phyloP scores from a whole-genome alignment of 53 echinoderm and acorn worm genomes.

The Echinometra lucunter region DNA sequence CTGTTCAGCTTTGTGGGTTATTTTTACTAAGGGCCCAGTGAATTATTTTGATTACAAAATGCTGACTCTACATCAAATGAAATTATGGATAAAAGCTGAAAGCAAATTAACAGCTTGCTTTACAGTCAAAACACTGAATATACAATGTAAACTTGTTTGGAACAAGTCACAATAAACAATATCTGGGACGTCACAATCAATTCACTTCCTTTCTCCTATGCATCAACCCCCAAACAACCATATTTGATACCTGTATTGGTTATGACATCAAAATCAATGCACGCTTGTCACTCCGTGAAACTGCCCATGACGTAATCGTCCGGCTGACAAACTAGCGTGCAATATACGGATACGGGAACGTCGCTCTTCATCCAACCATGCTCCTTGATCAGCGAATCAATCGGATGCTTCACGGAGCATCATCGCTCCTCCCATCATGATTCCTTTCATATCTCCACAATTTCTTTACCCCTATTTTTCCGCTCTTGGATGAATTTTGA shows the following conservation, averaged over 20 bases:
- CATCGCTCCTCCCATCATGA: neutral
- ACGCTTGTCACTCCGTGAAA: neutral
- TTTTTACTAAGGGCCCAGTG: neutral
- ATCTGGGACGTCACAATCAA: neutral
- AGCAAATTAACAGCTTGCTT: neutral
- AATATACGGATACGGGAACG: neutral
- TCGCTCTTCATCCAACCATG: neutral
- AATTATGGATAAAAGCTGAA: too few species aligned
- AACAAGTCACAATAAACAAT: neutral
- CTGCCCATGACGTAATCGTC: neutral
- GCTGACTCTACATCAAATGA: neutral
- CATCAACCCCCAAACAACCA: neutral
- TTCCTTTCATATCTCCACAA: neutral
- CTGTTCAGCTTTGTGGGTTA: neutral
- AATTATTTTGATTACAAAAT: neutral
- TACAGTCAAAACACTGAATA: neutral
- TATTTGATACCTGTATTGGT: slow-evolving; percentile 7
- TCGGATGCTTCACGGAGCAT: slow-evolving; percentile 23
- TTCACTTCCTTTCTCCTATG: neutral
- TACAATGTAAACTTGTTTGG: neutral
- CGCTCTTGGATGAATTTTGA: slow-evolving; percentile 7
- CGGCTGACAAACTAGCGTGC: slow-evolving; percentile 16
- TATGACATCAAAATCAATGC: slow-evolving; percentile 22
- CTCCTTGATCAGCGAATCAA: neutral
- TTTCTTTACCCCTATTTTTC: neutral